Base-by-base conservation (phyloP, 2,113 vertebrate genomes). In the Centropus bengalensis region DNA sequence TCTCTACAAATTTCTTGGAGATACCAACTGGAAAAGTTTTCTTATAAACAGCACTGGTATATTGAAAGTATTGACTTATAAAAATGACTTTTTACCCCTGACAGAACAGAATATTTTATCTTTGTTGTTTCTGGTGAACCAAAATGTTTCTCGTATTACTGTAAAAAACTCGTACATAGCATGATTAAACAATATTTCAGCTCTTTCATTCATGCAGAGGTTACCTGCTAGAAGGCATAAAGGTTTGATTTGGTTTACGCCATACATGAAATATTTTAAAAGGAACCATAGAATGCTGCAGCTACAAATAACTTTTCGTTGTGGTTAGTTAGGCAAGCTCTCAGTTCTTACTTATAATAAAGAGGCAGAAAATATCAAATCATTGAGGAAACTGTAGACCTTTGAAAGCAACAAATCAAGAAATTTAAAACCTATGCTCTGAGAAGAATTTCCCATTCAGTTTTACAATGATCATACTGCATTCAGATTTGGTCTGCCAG, bases 121-220 rank as follows among this genome's bases (percentile, higher is more conserved):
- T 88, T 96, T 83, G 91, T 76, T 94, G 93, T 94, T 98, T 97
- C 95, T 84, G 96, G 85, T 87, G 51, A 82, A 95, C 82, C 85
- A 98, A 97, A 97, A 96, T 96, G 96, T 97, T 98, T 97, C 96
- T 97, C 80, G 36, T 69, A 93, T 93, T 89, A 95, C 68, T 86
- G 91, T 93, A 97, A 97, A 97, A 73, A 97, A 97, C 97, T 97
- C 94, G 96, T 95, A 95, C 75, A 77, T 76, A 90, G 94, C 94
- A 97, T 97, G 98, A 98, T 98, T 98, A 98, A 98, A 98, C 97
- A 98, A 97, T 98, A 98, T 98, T 98, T 98, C 98, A 98, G 96
- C 96, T 95, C 96, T 97, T 98, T 98, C 98, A 98, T 98, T 99
- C 98, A 98, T 91, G 75, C 92, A 94, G 96, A 97, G 98, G 98